A percentile compares a stretch with the other conserved stretches of the same genome.
Conservation (phyloP, 2,888 invertebrate species). For the Fragum whitleyi region DNA sequence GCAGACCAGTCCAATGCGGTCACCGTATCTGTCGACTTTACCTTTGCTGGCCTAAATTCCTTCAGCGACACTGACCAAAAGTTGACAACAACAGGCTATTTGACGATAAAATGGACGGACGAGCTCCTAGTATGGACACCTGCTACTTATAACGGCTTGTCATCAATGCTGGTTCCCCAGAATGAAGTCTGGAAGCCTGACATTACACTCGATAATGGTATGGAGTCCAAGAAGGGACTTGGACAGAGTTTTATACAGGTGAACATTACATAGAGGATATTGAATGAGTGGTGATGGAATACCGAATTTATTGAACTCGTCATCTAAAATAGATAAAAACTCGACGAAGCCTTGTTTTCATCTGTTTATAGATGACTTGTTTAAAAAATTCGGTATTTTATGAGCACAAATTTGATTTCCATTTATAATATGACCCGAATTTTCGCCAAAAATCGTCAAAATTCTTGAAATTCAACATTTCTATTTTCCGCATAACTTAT, state of each 20-base stretch:
- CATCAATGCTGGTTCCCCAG: constrained; percentile 61
- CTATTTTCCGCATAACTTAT: too few species aligned
- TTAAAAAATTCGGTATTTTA: too few species aligned
- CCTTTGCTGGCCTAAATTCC: constrained; percentile 63
- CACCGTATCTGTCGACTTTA: constrained; percentile 57
- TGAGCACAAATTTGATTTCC: too few species aligned
- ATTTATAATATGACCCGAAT: too few species aligned
- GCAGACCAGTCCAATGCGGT: constrained; percentile 51
- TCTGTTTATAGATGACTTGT: too few species aligned
- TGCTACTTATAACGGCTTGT: constrained; percentile 48
- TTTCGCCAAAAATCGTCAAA: too few species aligned
- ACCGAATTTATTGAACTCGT: too few species aligned
- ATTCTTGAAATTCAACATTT: too few species aligned
- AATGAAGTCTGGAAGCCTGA: constrained; percentile 70
- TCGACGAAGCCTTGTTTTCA: too few species aligned
- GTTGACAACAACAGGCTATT: constrained; percentile 60
- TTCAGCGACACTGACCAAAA: constrained; percentile 64
- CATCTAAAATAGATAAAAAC: too few species aligned
- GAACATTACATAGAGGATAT: too few species aligned
- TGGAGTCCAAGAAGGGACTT: constrained; percentile 55
- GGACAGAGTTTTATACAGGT: constrained; percentile 65
- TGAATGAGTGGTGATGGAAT: too few species aligned
- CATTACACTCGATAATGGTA: constrained; percentile 66
- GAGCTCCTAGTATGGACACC: constrained; percentile 62
- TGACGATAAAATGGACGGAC: constrained; percentile 65